phyloP scores from a whole-genome alignment of 2,797 vertebrate genomes.

The Pelobates cultripes region DNA sequence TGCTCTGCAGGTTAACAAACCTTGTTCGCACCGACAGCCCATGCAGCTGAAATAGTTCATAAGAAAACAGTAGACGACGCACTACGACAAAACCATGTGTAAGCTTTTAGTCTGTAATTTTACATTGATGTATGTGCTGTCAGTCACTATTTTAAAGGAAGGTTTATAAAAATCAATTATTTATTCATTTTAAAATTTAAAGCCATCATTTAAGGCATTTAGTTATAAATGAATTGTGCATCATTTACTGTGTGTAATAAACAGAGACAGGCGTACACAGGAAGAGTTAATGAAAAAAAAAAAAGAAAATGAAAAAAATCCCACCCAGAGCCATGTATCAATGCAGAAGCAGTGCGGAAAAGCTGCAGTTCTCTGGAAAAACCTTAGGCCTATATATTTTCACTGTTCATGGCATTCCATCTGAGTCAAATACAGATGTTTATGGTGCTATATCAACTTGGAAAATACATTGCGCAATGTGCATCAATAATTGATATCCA shows the following conservation, averaged over 20 bases:
- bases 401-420: neutral
- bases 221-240: slow-evolving; percentile 20
- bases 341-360: neutral
- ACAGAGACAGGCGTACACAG: neutral
- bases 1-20: too few species aligned
- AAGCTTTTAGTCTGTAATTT: slow-evolving; percentile 1
- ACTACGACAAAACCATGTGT: too few species aligned
- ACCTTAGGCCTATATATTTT: slow-evolving; percentile 1
- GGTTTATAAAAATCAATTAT: slow-evolving; percentile 5
- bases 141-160: slow-evolving; percentile 27
- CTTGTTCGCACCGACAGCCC: too few species aligned
- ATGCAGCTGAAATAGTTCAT: too few species aligned
- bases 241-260: slow-evolving; percentile 7
- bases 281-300: slow-evolving; percentile 4
- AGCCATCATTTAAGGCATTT: slow-evolving; percentile 5
- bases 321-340: slow-evolving; percentile 1
- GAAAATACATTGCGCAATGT: neutral
- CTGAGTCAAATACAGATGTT: slow-evolving; percentile 1
- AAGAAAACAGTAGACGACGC: too few species aligned
- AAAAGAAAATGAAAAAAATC: neutral
- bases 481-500: neutral
- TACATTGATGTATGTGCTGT: slow-evolving; percentile 11
- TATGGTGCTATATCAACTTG: neutral
- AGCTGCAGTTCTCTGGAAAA: neutral
- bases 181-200: slow-evolving; percentile 28